Conservation (phyloP, 2,113 vertebrate genomes). For the Nesogale talazaci region DNA sequence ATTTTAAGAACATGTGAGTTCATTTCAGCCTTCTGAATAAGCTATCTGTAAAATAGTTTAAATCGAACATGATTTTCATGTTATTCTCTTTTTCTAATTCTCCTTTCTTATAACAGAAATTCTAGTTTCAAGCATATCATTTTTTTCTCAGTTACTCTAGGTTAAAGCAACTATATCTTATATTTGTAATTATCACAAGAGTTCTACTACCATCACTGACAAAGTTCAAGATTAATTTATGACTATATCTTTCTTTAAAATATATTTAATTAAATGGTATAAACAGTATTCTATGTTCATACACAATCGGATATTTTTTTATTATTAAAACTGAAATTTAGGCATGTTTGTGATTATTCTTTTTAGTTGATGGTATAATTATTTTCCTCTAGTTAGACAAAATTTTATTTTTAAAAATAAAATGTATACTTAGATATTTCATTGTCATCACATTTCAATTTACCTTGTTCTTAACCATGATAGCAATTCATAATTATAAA, state of each 20-base stretch:
- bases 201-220: background rate
- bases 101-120: too few species aligned
- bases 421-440: background rate
- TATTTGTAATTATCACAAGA: background rate
- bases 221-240: background rate
- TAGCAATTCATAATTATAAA: background rate
- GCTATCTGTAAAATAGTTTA: too few species aligned
- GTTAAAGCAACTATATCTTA: background rate
- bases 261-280: background rate
- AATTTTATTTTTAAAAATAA: background rate
- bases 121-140: background rate
- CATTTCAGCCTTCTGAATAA: too few species aligned
- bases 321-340: background rate
- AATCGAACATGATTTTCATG: too few species aligned
- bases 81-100: too few species aligned
- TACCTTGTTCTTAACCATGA: background rate
- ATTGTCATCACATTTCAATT: background rate
- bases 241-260: background rate
- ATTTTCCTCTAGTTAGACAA: background rate
- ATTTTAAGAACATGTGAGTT: too few species aligned
- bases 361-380: background rate
- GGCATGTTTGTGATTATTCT: background rate
- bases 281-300: background rate
- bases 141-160: background rate
- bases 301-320: background rate